Evolutionary conservation across 2,888 invertebrate species (phyloP), one percentile per base, ranked within the genome.

Genomic region (Zootermopsis nevadensis): DNA sequence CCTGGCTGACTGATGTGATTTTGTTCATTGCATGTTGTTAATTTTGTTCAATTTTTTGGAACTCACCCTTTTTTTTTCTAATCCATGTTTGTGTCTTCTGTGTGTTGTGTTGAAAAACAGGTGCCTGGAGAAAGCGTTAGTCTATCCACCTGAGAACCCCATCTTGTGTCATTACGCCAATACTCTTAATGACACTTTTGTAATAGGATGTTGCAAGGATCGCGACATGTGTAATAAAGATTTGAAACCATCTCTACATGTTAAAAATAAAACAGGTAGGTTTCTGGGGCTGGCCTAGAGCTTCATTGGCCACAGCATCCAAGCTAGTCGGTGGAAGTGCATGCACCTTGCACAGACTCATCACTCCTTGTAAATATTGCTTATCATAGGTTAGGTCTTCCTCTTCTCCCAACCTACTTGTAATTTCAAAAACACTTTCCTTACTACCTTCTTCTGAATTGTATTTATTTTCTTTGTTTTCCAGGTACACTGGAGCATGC

Each of bases 131-230:
- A 92, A 91, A 91, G 91, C 91, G 90, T 92, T 94, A 90, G 92
- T 93, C 91, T 92, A 94, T 90, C 95, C 95, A 90, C 92, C 93
- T 91, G 94, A 94, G 92, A 95, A 95, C 90, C 94, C 95, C 90
- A 93, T 95, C 93, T 92, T 94, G 92, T 96, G 96, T 93, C 93
- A 94, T 91, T 92, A 93, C 90, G 93, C 94, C 90, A 93, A 93
- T 91, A 92, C 92, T 91, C 92, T 92, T 91, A 95, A 94, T 92
- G 93, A 93, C 89, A 93, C 94, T 88, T 94, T 94, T 92, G 93
- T 93, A 91, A 94, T 95, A 92, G 92, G 93, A 89, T 96, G 96
- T 94, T 96, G 96, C 93, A 93, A 93, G 90, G 91, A 93, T 89
- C 91, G 92, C 91, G 88, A 89, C 87, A 94, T 93, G 93, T 95